Evolutionary conservation across 2,797 vertebrate genomes (phyloP).

Genomic region (Selene dorsalis): DNA sequence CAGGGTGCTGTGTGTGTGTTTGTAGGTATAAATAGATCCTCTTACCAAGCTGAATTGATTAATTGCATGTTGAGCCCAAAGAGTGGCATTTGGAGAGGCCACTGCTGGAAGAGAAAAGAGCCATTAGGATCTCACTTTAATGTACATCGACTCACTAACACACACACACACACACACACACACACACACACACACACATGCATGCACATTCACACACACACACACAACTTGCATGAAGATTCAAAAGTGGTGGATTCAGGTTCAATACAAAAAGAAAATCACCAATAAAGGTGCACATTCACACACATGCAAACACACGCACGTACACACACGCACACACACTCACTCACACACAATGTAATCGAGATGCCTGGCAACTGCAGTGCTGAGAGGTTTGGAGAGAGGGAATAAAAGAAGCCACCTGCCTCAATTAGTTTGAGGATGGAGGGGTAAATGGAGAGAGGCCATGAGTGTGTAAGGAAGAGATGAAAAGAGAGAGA

Average conservation of each 20-base stretch:
- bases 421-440: conserved; percentile 78
- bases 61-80: conserved; percentile 78
- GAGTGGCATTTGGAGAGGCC: conserved; percentile 72
- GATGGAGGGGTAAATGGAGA: conserved; percentile 59
- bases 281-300: conserved; percentile 5
- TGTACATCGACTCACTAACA: conserved; percentile 51
- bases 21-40: conserved; percentile 71
- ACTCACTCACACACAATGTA: conserved; percentile 41
- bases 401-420: conserved; percentile 77
- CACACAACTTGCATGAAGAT: conserved; percentile 40
- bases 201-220: conserved; percentile 42
- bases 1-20: conserved; percentile 25
- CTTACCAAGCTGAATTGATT: conserved; percentile 81
- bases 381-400: conserved; percentile 63
- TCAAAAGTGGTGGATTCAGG: conserved; percentile 26
- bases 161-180: conserved; percentile 39
- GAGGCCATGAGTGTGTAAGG: conserved; percentile 54
- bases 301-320: conserved; percentile 7
- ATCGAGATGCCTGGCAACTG: conserved; percentile 70
- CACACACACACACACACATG: conserved; percentile 44
- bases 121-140: conserved; percentile 77
- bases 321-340: conserved; percentile 41
- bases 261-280: conserved; percentile 40
- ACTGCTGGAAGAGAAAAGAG: conserved; percentile 67
- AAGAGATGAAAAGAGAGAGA: conserved; percentile 57